Evolutionary conservation across 2,113 vertebrate species (phyloP).

Genomic region (Pedionomus torquatus): DNA sequence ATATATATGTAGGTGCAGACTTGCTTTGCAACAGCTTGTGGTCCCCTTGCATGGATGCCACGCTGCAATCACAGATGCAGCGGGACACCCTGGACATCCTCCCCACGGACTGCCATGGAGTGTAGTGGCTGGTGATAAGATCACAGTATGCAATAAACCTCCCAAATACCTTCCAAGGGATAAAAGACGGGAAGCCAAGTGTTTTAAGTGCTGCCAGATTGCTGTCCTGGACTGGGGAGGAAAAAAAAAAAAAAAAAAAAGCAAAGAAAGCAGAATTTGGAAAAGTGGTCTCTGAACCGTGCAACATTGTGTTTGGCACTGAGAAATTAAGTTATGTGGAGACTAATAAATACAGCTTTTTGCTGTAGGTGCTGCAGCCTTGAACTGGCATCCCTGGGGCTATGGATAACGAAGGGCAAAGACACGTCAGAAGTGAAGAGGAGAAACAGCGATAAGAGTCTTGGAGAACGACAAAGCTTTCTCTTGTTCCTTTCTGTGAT

Average conservation of each 20-base stretch:
- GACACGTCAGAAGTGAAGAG: background rate
- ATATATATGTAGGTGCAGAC: background rate
- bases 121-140: background rate
- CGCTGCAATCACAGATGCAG: accelerated
- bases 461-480: background rate
- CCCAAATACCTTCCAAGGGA: background rate
- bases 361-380: background rate
- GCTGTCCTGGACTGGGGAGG: background rate
- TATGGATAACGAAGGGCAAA: background rate
- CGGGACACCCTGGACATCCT: accelerated
- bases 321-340: background rate
- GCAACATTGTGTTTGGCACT: background rate
- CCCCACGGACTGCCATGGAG: background rate
- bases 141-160: background rate
- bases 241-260: background rate
- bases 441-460: background rate
- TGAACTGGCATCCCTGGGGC: background rate
- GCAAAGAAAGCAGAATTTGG: background rate
- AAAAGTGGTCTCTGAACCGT: background rate
- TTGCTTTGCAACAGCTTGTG: background rate
- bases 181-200: background rate
- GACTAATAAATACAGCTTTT: background rate
- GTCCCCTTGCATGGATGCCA: background rate
- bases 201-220: slow-evolving; percentile 41
- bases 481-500: background rate